Conservation (phyloP, 2,113 vertebrate genomes). For the Nymphicus hollandicus region DNA sequence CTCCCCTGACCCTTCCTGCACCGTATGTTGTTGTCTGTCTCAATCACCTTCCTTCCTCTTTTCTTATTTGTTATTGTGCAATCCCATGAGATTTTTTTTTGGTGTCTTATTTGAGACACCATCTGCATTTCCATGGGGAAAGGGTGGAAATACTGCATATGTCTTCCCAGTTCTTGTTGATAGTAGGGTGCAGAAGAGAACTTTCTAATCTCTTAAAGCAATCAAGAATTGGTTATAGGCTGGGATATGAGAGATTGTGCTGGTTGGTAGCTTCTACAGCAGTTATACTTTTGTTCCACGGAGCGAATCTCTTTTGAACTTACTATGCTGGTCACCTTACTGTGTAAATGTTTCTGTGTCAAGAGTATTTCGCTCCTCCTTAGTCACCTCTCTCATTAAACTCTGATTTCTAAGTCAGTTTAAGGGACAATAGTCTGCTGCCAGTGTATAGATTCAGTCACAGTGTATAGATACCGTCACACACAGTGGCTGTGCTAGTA, state of each 20-base stretch:
- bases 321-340: background rate
- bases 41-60: background rate
- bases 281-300: background rate
- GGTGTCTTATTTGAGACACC: background rate
- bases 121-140: background rate
- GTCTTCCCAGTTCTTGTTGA: background rate
- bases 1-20: background rate
- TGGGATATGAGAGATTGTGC: background rate
- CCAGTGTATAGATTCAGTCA: background rate
- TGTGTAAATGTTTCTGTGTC: background rate
- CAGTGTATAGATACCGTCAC: background rate
- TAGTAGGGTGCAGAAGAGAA: background rate
- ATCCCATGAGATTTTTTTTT: background rate
- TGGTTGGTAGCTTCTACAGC: background rate
- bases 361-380: background rate
- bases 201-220: background rate
- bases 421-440: background rate
- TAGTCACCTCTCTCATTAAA: background rate
- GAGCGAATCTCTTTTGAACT: background rate
- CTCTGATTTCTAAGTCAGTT: background rate
- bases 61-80: background rate
- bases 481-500: background rate
- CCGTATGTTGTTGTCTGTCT: background rate
- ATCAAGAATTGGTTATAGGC: background rate
- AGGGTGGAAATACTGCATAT: background rate